Evolutionary conservation across 2,888 invertebrate genomes (phyloP), one percentile per base, ranked within the genome.

Genomic region (Heteromyza rotundicornis): DNA sequence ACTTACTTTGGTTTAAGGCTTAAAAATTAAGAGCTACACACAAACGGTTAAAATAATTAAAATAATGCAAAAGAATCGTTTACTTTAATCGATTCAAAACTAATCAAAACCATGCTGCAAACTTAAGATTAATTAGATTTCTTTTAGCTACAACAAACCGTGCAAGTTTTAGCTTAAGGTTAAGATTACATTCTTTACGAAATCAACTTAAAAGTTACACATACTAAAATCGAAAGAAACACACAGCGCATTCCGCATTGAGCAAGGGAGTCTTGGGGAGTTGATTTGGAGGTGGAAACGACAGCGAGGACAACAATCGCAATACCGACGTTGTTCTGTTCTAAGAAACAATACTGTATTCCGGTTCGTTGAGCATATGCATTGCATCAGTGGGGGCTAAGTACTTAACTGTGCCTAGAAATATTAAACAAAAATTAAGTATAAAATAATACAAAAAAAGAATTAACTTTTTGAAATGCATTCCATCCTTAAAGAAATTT

Each of bases 321-420:
- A 20, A 19, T 2, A 47, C 7, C n/a, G 16, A 40, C 12, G 3
- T 7, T 7, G 47, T 2, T 2, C 47, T 51, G 2, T 23, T 24
- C 16, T 77, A 80, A 68, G 76, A 73, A 66, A 80, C 71, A 75
- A 75, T 73, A 70, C 69, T 76, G 70, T 75, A 80, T 67, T 82
- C 82, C 74, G 81, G 82, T 74, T 84, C 85, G 75, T 87, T 86
- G 67, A 89, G 84, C 85, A 90, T 89, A 72, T 87, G 86, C 71
- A 90, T 87, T 74, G 88, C 89, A 78, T 90, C 90, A 67, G 85
- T 86, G 36, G 89, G 89, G 74, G 89, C 87, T 71, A 89, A 88
- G 80, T 90, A 90, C 69, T 77, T 77, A 69, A 86, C 84, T 67
- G 87, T 85, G 70, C 85, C 82, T 78, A 79, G 68, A 80, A 75